phyloP scores from a whole-genome alignment of 2,888 invertebrate genomes.

The Dicyrtomina minuta region DNA sequence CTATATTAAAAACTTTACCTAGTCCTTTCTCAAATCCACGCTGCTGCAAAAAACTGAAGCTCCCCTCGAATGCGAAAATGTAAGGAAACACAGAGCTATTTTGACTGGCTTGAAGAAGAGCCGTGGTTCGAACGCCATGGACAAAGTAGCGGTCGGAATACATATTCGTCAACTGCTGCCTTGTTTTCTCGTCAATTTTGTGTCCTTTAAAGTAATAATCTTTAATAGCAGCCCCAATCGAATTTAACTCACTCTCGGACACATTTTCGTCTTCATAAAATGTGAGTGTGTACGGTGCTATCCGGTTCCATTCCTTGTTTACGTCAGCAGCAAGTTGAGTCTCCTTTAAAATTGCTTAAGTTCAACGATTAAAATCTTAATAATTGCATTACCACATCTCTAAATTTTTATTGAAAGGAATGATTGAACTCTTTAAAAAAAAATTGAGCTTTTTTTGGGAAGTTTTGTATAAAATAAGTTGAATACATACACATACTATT shows the following conservation, averaged over 20 bases:
- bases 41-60: conserved; percentile 57
- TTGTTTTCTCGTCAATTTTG: conserved; percentile 19
- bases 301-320: conserved; percentile 29
- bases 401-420: too few relatives aligned
- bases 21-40: conserved; percentile 25
- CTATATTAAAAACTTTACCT: too few relatives aligned
- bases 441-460: too few relatives aligned
- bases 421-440: too few relatives aligned
- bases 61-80: conserved; percentile 57
- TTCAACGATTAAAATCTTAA: background rate
- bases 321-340: conserved; percentile 18
- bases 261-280: conserved; percentile 25
- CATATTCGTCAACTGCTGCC: conserved; percentile 24
- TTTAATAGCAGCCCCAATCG: conserved; percentile 26
- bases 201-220: conserved; percentile 31
- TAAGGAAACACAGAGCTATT: conserved; percentile 24
- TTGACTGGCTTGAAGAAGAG: conserved; percentile 22
- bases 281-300: conserved; percentile 29
- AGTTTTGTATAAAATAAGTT: too few relatives aligned
- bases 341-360: conserved; percentile 27
- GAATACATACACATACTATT: too few relatives aligned
- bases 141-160: conserved; percentile 35
- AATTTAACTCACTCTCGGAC: background rate
- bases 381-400: background rate
- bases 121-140: conserved; percentile 26